Percentiles rank a stretch among this genome's conserved stretches.
phyloP scores from a whole-genome alignment of 2,113 vertebrate genomes.

The Tylochromis polylepis region DNA sequence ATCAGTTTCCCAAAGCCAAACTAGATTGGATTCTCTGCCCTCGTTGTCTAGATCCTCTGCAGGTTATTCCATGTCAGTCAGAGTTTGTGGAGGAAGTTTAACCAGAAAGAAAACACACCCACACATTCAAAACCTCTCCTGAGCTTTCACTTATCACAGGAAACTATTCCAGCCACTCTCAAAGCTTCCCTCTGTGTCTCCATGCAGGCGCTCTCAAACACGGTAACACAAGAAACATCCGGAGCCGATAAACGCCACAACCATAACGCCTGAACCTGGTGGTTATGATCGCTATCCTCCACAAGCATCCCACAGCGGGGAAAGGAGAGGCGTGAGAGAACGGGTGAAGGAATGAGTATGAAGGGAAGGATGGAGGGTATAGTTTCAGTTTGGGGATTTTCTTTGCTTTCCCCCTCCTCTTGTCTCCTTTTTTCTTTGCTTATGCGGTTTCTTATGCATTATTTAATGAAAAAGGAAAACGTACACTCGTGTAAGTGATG shows the following conservation, averaged over 20 bases:
- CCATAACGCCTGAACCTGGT: constrained; percentile 22
- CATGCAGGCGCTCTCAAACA: neutral
- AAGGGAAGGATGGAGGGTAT: neutral
- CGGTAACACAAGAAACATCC: constrained; percentile 48
- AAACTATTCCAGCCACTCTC: constrained; percentile 25
- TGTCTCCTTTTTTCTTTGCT: neutral
- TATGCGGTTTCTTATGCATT: neutral
- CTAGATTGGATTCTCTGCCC: neutral
- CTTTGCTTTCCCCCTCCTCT: neutral
- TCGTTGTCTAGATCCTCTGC: neutral
- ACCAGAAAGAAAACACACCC: neutral
- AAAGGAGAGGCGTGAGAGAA: constrained; percentile 32
- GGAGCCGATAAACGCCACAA: constrained; percentile 23
- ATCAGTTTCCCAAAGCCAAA: neutral
- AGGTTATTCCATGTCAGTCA: neutral
- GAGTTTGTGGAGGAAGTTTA: neutral
- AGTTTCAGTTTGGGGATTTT: constrained; percentile 14
- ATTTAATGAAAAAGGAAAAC: neutral
- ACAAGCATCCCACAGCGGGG: constrained; percentile 5
- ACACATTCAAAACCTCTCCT: neutral
- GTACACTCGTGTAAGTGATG: neutral
- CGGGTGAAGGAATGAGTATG: neutral
- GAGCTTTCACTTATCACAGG: constrained; percentile 32
- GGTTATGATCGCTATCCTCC: constrained; percentile 38
- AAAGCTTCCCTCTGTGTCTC: constrained; percentile 31